Conservation (phyloP, 2,888 invertebrate genomes). For the Carabus problematicus region DNA sequence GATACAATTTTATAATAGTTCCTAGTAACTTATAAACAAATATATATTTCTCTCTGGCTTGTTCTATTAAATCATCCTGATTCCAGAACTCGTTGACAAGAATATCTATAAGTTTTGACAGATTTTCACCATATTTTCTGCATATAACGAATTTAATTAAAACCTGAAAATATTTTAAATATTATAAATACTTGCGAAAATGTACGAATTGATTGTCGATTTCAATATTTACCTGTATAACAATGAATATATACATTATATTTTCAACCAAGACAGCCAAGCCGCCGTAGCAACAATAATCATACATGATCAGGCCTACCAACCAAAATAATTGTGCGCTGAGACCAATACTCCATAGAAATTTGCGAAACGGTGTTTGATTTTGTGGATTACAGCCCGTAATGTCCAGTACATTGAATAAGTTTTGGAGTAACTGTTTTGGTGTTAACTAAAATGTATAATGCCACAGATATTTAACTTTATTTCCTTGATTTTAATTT, state of each 20-base stretch:
- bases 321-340: conserved; percentile 16
- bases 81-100: conserved; percentile 23
- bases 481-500: too few species aligned
- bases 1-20: conserved; percentile 8
- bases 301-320: background rate
- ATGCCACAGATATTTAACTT: too few species aligned
- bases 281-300: conserved; percentile 15
- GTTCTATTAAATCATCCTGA: conserved; percentile 6
- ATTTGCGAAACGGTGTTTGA: too few species aligned
- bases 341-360: conserved; percentile 1
- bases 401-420: too few species aligned
- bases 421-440: too few species aligned
- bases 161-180: conserved; percentile 11
- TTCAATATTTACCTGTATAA: conserved; percentile 17
- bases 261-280: conserved; percentile 11
- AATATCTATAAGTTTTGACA: conserved; percentile 4
- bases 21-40: background rate
- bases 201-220: background rate
- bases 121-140: conserved; percentile 2
- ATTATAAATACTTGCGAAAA: background rate
- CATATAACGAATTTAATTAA: conserved; percentile 23
- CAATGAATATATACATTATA: conserved; percentile 19
- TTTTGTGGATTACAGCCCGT: too few species aligned
- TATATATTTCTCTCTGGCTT: conserved; percentile 13
- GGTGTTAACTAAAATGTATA: too few species aligned